A percentile compares a stretch with the other conserved stretches of the same genome.
phyloP scores from a whole-genome alignment of 2,113 vertebrate species.

The Nettapus auritus region DNA sequence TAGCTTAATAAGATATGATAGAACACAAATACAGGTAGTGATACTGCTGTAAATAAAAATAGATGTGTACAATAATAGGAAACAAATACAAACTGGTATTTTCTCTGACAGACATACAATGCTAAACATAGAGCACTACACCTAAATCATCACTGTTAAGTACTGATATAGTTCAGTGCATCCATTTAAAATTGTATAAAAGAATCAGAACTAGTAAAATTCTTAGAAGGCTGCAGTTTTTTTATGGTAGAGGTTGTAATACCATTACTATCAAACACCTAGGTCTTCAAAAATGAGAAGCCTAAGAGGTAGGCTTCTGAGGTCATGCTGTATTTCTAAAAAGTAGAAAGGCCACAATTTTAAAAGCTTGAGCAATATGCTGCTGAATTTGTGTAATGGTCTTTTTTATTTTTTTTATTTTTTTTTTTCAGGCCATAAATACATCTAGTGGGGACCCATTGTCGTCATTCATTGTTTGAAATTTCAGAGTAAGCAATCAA shows the following conservation, averaged over 20 bases:
- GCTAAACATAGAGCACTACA: not conserved
- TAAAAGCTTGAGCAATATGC: not conserved
- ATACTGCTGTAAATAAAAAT: not conserved
- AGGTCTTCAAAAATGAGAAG: not conserved
- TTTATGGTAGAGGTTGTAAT: not conserved
- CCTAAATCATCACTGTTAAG: not conserved
- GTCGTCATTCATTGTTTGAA: accelerated
- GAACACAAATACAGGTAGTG: not conserved
- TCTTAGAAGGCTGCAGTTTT: not conserved
- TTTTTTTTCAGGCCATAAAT: not conserved
- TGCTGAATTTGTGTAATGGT: not conserved
- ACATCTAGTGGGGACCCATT: not conserved
- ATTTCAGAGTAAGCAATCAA: not conserved
- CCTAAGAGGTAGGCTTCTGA: not conserved
- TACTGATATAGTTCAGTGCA: not conserved
- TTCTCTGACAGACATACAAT: not conserved
- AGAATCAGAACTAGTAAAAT: not conserved
- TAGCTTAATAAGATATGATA: not conserved
- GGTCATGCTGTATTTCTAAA: not conserved
- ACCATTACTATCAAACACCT: not conserved
- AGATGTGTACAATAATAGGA: not conserved
- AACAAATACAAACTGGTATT: not conserved
- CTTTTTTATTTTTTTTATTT: not conserved
- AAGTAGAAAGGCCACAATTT: not conserved
- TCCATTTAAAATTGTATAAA: not conserved